phyloP scores from a whole-genome alignment of 2,797 vertebrate genomes.

The Sorex maritimensis region DNA sequence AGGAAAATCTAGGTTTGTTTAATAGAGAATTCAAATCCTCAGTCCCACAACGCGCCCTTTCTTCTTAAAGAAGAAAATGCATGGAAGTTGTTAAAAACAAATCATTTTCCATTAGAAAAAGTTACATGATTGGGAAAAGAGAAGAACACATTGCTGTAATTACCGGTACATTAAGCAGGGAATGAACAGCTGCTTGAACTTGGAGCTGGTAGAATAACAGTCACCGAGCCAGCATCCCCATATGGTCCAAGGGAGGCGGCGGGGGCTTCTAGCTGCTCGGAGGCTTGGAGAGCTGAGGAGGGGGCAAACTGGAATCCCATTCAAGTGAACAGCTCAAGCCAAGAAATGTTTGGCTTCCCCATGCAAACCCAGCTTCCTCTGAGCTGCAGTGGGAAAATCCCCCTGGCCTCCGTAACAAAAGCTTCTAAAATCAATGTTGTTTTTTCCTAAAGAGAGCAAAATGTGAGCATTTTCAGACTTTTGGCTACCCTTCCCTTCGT shows the following conservation, averaged over 20 bases:
- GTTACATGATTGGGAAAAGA: slow-evolving; percentile 71
- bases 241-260: slow-evolving; percentile 62
- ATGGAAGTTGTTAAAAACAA: slow-evolving; percentile 79
- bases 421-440: slow-evolving; percentile 80
- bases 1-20: slow-evolving; percentile 11
- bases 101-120: slow-evolving; percentile 78
- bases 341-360: slow-evolving; percentile 69
- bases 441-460: slow-evolving; percentile 86
- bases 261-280: slow-evolving; percentile 32
- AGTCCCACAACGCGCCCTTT: slow-evolving; percentile 25
- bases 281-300: slow-evolving; percentile 54
- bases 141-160: slow-evolving; percentile 79
- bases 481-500: slow-evolving; percentile 56
- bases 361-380: slow-evolving; percentile 73
- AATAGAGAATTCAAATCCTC: slow-evolving; percentile 15
- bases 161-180: slow-evolving; percentile 70
- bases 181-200: slow-evolving; percentile 82
- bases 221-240: slow-evolving; percentile 77
- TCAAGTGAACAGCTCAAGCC: slow-evolving; percentile 29
- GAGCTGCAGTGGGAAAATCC: slow-evolving; percentile 69
- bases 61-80: slow-evolving; percentile 72
- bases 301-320: slow-evolving; percentile 62
- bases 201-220: slow-evolving; percentile 67
- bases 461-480: slow-evolving; percentile 67
- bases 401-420: slow-evolving; percentile 64